phyloP scores from a whole-genome alignment of 2,797 vertebrate species.

The Mycteria americana region DNA sequence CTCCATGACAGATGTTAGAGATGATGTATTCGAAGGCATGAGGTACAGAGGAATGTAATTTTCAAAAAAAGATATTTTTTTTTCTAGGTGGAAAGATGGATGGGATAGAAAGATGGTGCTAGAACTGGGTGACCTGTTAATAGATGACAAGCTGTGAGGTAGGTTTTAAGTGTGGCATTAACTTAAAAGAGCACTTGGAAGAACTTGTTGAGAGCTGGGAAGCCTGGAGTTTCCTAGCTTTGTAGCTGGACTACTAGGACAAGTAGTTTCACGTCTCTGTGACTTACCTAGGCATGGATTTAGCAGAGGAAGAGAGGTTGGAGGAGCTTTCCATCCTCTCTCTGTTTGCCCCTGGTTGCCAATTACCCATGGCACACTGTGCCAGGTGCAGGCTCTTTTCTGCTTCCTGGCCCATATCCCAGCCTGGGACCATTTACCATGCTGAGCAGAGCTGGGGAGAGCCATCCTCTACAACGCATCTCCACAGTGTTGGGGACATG shows the following conservation, averaged over 20 bases:
- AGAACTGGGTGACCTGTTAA: not conserved
- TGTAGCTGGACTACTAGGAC: not conserved
- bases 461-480: not conserved
- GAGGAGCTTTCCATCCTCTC: not conserved
- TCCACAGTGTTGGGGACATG: not conserved
- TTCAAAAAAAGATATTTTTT: not conserved
- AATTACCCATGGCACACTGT: not conserved
- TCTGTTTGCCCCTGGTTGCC: not conserved
- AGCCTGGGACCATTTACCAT: not conserved
- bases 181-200: not conserved
- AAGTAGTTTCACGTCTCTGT: not conserved
- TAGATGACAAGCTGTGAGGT: not conserved
- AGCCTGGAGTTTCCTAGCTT: not conserved
- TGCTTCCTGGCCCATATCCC: not conserved
- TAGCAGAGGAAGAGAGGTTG: not conserved
- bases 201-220: not conserved
- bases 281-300: not conserved
- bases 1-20: not conserved
- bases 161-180: not conserved
- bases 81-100: not conserved
- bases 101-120: not conserved
- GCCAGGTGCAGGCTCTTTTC: accelerated
- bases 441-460: not conserved
- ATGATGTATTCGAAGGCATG: not conserved
- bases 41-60: not conserved